phyloP scores from a whole-genome alignment of 2,113 vertebrate genomes.

The Cephalophus harveyi region DNA sequence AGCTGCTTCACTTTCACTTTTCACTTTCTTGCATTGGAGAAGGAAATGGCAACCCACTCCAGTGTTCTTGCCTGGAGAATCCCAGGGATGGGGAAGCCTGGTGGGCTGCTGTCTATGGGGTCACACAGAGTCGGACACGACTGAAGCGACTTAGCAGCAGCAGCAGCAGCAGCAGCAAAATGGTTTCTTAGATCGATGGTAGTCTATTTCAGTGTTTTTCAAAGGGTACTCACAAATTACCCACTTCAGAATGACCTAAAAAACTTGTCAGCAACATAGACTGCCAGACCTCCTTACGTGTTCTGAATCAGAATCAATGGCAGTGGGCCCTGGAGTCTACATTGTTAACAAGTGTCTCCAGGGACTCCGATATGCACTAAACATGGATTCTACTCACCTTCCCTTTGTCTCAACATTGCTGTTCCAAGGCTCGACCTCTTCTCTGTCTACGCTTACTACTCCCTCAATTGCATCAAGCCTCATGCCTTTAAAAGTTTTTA shows the following conservation, averaged over 20 bases:
- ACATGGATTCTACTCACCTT: background rate
- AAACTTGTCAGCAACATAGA: background rate
- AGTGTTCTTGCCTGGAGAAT: too few species aligned
- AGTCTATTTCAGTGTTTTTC: background rate
- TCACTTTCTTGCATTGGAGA: too few species aligned
- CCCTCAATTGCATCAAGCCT: background rate
- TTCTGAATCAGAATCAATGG: background rate
- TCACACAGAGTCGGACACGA: rapidly evolving
- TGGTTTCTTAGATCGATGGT: background rate
- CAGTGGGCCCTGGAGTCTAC: background rate
- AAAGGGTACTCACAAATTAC: background rate
- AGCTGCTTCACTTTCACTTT: too few species aligned
- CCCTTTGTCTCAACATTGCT: background rate
- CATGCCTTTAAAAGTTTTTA: background rate
- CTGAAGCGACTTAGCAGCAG: too few species aligned
- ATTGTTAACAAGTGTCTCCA: background rate
- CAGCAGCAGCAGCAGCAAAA: background rate
- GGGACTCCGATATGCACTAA: background rate
- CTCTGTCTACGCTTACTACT: background rate
- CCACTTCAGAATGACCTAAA: background rate
- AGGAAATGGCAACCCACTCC: too few species aligned
- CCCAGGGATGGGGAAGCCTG: too few species aligned
- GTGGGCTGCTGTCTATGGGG: too few species aligned
- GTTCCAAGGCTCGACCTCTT: background rate
- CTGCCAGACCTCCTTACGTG: background rate